A percentile compares a stretch with the other conserved stretches of the same genome.
These are phyloP conservation scores for Bombus sylvicola DNA, from an alignment of 1,140 invertebrate species.

Conservation along the genomic window DNA sequence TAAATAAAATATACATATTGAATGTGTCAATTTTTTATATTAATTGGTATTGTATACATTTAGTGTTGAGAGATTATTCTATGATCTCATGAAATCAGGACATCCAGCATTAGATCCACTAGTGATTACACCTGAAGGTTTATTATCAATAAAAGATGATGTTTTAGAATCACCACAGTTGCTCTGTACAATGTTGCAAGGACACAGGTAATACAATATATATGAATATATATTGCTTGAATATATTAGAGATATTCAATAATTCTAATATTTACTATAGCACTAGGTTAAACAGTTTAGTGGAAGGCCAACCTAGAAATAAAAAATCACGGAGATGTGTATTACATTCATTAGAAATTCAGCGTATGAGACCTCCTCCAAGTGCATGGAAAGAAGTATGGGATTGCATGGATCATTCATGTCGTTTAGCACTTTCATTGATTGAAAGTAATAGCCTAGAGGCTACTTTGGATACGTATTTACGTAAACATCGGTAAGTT, in stretches of 20 bases:
- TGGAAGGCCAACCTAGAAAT: conserved; percentile 91
- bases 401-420: conserved; percentile 93
- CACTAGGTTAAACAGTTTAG: conserved; percentile 88
- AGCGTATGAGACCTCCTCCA: conserved; percentile 88
- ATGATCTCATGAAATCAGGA: conserved; percentile 90
- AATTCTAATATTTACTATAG: conserved; percentile 79
- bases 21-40: background rate
- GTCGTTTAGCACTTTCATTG: conserved; percentile 92
- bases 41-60: conserved; percentile 70
- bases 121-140: conserved; percentile 87
- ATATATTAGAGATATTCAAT: background rate
- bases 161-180: conserved; percentile 89
- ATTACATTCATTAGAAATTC: conserved; percentile 93
- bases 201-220: conserved; percentile 89
- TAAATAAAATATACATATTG: background rate
- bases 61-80: conserved; percentile 93
- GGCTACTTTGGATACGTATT: conserved; percentile 93
- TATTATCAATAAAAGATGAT: conserved; percentile 90
- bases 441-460: conserved; percentile 92
- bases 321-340: conserved; percentile 94
- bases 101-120: conserved; percentile 93
- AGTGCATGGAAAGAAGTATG: conserved; percentile 92
- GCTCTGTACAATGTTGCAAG: conserved; percentile 92
- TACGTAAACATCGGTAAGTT: conserved; percentile 91
- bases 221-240: background rate